phyloP scores from a whole-genome alignment of 2,888 invertebrate species.

The Aproaerema taeniolella region DNA sequence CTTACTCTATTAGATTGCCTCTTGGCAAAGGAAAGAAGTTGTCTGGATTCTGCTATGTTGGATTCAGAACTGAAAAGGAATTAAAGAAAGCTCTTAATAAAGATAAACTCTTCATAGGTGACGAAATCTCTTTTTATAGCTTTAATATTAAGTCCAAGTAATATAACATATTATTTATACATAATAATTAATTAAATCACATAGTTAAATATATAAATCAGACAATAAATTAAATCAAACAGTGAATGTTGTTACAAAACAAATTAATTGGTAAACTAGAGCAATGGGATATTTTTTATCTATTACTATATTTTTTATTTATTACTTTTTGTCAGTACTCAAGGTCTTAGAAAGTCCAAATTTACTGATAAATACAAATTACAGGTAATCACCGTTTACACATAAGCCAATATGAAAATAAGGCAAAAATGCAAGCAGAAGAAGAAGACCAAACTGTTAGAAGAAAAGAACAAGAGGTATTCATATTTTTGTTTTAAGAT shows the following conservation, averaged over 20 bases:
- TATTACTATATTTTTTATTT: no score
- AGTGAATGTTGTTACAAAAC: no score
- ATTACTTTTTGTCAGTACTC: no score
- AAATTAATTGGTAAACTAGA: no score
- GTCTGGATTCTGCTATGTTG: conserved; percentile 93
- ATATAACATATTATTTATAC: no score
- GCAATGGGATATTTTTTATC: no score
- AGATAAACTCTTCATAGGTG: conserved; percentile 91
- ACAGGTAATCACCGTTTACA: conserved; percentile 66
- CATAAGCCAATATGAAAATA: conserved; percentile 63
- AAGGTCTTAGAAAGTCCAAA: no score
- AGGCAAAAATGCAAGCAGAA: conserved; percentile 48
- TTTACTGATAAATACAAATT: background rate
- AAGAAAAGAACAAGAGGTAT: conserved; percentile 51
- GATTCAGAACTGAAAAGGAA: conserved; percentile 89
- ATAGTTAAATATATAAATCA: no score
- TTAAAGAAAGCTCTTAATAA: conserved; percentile 88
- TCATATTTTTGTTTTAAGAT: background rate
- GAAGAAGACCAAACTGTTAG: conserved; percentile 48
- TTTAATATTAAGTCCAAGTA: no score
- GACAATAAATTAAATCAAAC: no score
- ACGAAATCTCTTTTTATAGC: conserved; percentile 28
- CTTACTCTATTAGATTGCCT: conserved; percentile 88
- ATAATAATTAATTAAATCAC: no score
- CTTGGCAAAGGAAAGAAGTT: conserved; percentile 77